Conservation (phyloP, 2,113 vertebrate species). For the Setophaga petechia region DNA sequence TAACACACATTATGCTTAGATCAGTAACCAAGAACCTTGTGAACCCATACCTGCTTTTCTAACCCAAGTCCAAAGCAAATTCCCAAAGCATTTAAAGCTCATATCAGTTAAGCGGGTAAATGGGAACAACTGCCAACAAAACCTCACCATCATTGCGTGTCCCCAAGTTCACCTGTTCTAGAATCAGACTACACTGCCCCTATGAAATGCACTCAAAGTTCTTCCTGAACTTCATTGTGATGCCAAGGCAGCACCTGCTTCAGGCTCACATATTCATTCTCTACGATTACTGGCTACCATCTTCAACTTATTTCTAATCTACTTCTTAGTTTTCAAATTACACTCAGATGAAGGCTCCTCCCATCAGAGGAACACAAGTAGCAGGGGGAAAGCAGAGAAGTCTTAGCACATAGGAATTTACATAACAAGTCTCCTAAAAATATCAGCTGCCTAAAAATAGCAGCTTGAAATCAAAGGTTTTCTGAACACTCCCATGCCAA, state of each 20-base stretch:
- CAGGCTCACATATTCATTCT: neutral
- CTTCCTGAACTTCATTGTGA: accelerated
- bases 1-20: neutral
- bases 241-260: neutral
- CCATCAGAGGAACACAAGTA: neutral
- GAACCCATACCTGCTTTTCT: neutral
- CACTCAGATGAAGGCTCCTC: neutral
- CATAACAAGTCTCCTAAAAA: neutral
- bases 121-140: neutral
- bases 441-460: neutral
- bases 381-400: neutral
- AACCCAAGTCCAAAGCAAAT: neutral
- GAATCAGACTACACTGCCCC: neutral
- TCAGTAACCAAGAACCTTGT: neutral
- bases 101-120: neutral
- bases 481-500: neutral
- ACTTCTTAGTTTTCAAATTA: neutral
- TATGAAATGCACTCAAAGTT: neutral
- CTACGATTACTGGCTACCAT: neutral
- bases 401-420: neutral
- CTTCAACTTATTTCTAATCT: neutral
- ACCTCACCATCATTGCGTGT: neutral
- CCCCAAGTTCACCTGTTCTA: neutral
- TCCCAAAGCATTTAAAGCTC: neutral
- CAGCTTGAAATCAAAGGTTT: neutral